Percentiles rank a stretch among this genome's conserved stretches.
phyloP scores from a whole-genome alignment of 2,113 vertebrate genomes.

The Periophthalmus modestus region DNA sequence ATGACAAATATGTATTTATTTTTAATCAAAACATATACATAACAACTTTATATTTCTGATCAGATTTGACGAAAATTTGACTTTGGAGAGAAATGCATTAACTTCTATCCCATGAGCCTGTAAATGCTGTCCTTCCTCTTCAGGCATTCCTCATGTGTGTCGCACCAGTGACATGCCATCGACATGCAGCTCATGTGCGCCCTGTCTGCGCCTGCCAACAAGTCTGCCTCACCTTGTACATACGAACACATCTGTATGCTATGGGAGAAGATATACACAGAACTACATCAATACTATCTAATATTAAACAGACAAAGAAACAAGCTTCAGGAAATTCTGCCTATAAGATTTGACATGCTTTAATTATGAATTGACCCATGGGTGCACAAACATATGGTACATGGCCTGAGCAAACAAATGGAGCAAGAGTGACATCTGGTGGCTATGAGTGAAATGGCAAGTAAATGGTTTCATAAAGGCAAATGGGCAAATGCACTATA shows the following conservation, averaged over 20 bases:
- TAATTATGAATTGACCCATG: conserved; percentile 22
- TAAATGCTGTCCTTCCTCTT: background rate
- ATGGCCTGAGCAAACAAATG: conserved; percentile 1
- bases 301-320: conserved; percentile 14
- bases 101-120: background rate
- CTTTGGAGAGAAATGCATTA: background rate
- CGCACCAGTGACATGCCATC: background rate
- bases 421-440: conserved; percentile 53
- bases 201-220: background rate
- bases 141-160: background rate
- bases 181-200: background rate
- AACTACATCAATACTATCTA: background rate
- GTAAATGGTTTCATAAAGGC: background rate
- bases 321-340: conserved; percentile 2
- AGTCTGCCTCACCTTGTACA: background rate
- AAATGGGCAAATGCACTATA: too few relatives aligned
- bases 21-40: too few relatives aligned
- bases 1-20: too few relatives aligned
- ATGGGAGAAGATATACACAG: background rate
- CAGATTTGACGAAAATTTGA: background rate
- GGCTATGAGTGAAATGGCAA: conserved; percentile 17
- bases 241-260: background rate
- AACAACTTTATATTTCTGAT: background rate
- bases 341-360: conserved; percentile 18
- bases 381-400: conserved; percentile 3